These are phyloP conservation scores for Cotesia chilonis DNA, from an alignment of 1,140 invertebrate species.

Conservation along the genomic window DNA sequence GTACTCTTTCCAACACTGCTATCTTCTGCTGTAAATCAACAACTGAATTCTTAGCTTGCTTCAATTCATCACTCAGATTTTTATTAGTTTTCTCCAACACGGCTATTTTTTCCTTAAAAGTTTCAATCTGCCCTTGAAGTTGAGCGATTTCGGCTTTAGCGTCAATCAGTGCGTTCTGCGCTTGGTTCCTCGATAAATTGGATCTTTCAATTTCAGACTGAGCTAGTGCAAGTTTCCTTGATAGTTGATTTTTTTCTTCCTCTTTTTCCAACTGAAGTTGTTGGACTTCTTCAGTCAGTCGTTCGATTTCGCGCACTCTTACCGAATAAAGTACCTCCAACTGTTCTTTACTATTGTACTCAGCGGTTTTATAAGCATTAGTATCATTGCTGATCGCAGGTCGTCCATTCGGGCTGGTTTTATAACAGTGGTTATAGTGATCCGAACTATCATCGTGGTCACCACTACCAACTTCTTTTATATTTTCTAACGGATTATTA, in stretches of 20 bases:
- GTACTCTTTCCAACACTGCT: slow-evolving; percentile 51
- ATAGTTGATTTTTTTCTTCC: slow-evolving; percentile 48
- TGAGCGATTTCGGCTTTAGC: slow-evolving; percentile 56
- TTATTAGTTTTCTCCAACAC: slow-evolving; percentile 56
- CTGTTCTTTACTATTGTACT: slow-evolving; percentile 56
- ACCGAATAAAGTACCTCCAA: slow-evolving; percentile 56
- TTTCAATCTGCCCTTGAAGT: slow-evolving; percentile 50
- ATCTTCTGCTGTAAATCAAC: slow-evolving; percentile 58
- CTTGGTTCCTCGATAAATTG: slow-evolving; percentile 52
- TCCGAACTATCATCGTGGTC: slow-evolving; percentile 49
- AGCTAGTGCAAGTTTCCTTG: slow-evolving; percentile 48
- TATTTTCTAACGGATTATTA: slow-evolving; percentile 44
- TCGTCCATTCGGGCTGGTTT: slow-evolving; percentile 52
- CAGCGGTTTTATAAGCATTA: slow-evolving; percentile 49
- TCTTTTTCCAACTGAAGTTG: slow-evolving; percentile 50
- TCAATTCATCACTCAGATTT: slow-evolving; percentile 55
- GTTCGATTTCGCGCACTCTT: slow-evolving; percentile 50
- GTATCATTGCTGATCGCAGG: slow-evolving; percentile 39
- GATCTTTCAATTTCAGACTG: slow-evolving; percentile 52
- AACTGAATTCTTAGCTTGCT: slow-evolving; percentile 47
- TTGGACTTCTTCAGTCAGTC: slow-evolving; percentile 50
- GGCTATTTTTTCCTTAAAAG: slow-evolving; percentile 52
- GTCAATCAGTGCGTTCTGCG: slow-evolving; percentile 53
- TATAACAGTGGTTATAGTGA: slow-evolving; percentile 52
- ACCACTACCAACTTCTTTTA: slow-evolving; percentile 45